phyloP scores from a whole-genome alignment of 2,797 vertebrate genomes.

The Myotis findleyi region DNA sequence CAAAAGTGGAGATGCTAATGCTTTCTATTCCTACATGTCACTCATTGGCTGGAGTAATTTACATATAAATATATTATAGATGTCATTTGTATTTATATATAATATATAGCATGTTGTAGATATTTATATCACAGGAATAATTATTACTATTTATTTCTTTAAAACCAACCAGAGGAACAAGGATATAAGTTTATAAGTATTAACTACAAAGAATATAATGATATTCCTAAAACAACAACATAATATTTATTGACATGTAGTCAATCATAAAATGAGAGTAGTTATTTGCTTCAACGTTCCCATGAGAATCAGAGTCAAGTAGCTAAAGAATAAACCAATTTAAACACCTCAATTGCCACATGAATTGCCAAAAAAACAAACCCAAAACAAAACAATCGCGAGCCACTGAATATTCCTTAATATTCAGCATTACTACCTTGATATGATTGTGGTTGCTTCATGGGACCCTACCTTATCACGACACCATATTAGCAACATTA shows the following conservation, averaged over 20 bases:
- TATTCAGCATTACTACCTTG: not conserved
- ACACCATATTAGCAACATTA: not conserved
- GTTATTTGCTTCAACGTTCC: not conserved
- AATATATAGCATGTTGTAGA: not conserved
- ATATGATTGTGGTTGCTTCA: not conserved
- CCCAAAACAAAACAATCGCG: not conserved
- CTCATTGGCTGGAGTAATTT: not conserved
- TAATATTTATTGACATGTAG: not conserved
- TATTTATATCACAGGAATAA: not conserved
- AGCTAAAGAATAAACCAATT: not conserved
- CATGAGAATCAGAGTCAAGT: not conserved
- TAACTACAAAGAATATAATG: not conserved
- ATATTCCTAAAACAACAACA: not conserved
- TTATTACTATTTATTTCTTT: not conserved
- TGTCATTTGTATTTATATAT: not conserved
- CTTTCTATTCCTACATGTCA: not conserved
- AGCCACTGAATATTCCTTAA: not conserved
- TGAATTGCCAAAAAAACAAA: not conserved
- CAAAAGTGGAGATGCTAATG: not conserved
- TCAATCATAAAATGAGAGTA: constrained; percentile 13
- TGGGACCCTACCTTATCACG: not conserved
- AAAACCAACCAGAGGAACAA: not conserved
- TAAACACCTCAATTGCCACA: not conserved
- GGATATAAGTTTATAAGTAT: not conserved
- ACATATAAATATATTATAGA: not conserved